Base-by-base conservation (phyloP, 2,797 vertebrate species). In the Thalassophryne amazonica region DNA sequence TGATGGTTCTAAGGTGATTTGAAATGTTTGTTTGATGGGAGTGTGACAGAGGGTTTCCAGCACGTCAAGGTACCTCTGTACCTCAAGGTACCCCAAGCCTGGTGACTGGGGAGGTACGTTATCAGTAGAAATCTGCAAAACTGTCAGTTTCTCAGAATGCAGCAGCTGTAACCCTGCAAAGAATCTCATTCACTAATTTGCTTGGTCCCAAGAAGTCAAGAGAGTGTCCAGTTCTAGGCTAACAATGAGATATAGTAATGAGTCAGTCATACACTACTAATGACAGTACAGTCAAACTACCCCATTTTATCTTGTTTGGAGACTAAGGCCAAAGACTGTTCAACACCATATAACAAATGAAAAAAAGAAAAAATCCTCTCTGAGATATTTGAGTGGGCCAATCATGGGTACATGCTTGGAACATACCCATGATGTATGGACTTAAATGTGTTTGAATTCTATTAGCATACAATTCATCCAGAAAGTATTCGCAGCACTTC, bases 1-100 rank as follows among this genome's bases (percentile, higher is more conserved):
- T 24, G 34, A 39, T 9, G 12, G 69, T 61, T 61, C 59, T 39
- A 56, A 52, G 31, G 34, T 33, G 66, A 73, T 78, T 69, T 49
- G 18, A 66, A 62, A 70, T 48, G 19, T 39, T 47, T 60, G 51
- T 68, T 42, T 71, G 59, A 71, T 55, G 46, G 31, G 36, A 47
- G 49, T 71, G 48, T 81, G 32, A 65, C 46, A 45, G 69, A 74
- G 67, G 50, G 55, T 49, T 61, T 73, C 29, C 66, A 65, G 49
- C 51, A 31, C 66, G 65, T 78, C 79, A 60, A n/a, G n/a, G n/a
- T n/a, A n/a, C n/a, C n/a, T n/a, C n/a, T n/a, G n/a, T n/a, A n/a
- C n/a, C n/a, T n/a, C n/a, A n/a, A n/a, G n/a, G n/a, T n/a, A n/a
- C n/a, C n/a, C n/a, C n/a, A n/a, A n/a, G n/a, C n/a, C n/a, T n/a